Evolutionary conservation across 2,113 vertebrate species (phyloP), one percentile per base, ranked within the genome.

Genomic region (Ginglymostoma cirratum): DNA sequence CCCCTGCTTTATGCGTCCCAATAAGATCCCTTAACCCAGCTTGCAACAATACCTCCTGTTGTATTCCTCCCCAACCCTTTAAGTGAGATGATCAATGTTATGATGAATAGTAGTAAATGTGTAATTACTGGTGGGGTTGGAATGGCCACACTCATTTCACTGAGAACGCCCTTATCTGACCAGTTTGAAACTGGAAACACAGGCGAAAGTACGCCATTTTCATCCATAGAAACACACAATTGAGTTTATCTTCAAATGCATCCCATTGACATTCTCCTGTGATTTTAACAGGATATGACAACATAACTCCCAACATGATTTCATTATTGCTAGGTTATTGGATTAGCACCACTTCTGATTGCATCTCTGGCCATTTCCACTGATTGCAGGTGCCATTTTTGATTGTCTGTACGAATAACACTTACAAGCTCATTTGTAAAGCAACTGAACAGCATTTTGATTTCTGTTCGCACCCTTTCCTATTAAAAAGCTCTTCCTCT

Each of bases 351-450:
- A 23, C 38, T 93, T 66, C 5, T 93, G 89, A 93, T 93, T 93
- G 7, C 34, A 17, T 38, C 89, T 38, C 34, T 42, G 15, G 17
- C 65, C 38, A 66, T 66, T 92, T 66, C 17, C 89, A 92, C 17
- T 92, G 89, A 92, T 93, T 93, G 89, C 89, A 38, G 89, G 89
- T 23, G 66, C 61, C 38, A 34, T 23, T 93, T 67, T 52, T 52
- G 87, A 90, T 90, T 93, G 89, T n/a, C 17, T 66, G 15, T 24
- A 38, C 30, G 7, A 93, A n/a, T 42, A 67, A n/a, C 34, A 67
- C 38, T 42, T n/a, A 93, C 34, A 67, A 61, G 12, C 17, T 8
- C 5, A 93, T 93, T 66, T 93, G 5, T 23, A 17, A 38, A 93
- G 34, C 65, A 67, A 38, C 66, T 93, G 23, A 66, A 38, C 34